Evolutionary conservation across 2,113 vertebrate genomes (phyloP).

Genomic region (Indri indri): DNA sequence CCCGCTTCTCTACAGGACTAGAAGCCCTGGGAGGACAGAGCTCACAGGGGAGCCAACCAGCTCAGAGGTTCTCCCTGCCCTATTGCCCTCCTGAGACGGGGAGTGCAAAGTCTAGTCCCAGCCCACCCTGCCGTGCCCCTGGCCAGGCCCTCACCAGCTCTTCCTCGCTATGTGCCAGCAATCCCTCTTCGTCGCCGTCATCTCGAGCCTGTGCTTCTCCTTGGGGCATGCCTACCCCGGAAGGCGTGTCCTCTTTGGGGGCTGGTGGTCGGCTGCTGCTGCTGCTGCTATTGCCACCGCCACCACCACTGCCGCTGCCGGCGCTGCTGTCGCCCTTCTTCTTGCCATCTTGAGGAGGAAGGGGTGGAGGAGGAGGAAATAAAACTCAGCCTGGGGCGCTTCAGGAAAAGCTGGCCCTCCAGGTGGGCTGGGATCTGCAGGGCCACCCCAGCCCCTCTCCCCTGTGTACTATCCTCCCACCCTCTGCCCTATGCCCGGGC

Average conservation of each 20-base stretch:
- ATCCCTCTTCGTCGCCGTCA: conserved; percentile 86
- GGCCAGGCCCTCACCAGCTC: conserved; percentile 86
- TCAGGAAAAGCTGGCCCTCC: not conserved
- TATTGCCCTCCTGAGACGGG: not conserved
- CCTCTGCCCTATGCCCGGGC: not conserved
- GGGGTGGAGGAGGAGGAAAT: not conserved
- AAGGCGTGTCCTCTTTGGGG: conserved; percentile 87
- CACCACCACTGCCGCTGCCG: accelerated
- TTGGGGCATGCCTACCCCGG: conserved; percentile 83
- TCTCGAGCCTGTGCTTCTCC: conserved; percentile 87
- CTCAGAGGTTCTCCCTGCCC: not conserved
- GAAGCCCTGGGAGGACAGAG: not conserved
- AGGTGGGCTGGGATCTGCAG: not conserved
- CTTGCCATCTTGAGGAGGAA: conserved; percentile 82
- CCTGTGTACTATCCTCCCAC: not conserved
- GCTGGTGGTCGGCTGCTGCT: conserved; percentile 53
- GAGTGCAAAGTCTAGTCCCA: not conserved
- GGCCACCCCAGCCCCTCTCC: not conserved
- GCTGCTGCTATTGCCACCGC: conserved; percentile 57
- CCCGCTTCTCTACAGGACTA: not conserved
- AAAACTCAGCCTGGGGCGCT: not conserved
- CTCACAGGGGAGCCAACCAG: not conserved
- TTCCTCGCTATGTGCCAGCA: conserved; percentile 86
- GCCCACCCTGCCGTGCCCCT: not conserved
- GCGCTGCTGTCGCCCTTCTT: conserved; percentile 82